phyloP scores from a whole-genome alignment of 2,888 invertebrate species.

The Linnaemya tessellans region DNA sequence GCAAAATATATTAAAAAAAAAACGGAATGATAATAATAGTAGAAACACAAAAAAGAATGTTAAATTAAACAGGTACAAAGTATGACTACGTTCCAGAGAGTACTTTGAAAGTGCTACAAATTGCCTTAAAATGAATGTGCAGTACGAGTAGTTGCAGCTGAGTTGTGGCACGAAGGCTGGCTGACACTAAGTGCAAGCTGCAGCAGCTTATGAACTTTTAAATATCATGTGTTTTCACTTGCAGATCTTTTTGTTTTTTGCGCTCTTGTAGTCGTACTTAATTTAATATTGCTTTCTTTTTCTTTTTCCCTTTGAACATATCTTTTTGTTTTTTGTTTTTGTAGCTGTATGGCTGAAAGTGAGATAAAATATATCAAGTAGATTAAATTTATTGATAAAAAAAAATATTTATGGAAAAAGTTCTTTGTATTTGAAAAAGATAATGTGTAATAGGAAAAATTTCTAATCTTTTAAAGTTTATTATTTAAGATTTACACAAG shows the following conservation, averaged over 20 bases:
- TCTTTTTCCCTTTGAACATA: not conserved
- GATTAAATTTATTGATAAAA: conserved; percentile 63
- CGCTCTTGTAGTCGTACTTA: conserved; percentile 27
- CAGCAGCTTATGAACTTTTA: conserved; percentile 38
- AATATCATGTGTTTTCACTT: conserved; percentile 58
- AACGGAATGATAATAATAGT: too few relatives aligned
- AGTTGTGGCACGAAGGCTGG: conserved; percentile 5
- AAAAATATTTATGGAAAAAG: conserved; percentile 18
- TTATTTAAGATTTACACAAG: not conserved
- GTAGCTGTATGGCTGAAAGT: conserved; percentile 11
- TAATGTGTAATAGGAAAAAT: not conserved
- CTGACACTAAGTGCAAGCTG: conserved; percentile 30
- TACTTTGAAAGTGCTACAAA: conserved; percentile 14
- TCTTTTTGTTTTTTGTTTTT: conserved; percentile 8
- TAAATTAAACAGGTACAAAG: conserved; percentile 56
- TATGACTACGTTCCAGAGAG: conserved; percentile 5
- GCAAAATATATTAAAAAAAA: not conserved
- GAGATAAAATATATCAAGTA: conserved; percentile 46
- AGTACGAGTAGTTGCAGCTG: not conserved
- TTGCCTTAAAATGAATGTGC: conserved; percentile 3
- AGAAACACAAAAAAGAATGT: too few relatives aligned
- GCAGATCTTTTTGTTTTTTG: conserved; percentile 41
- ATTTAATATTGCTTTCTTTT: conserved; percentile 36
- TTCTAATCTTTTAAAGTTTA: not conserved
- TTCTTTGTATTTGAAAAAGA: conserved; percentile 1